These are phyloP conservation scores for Mystacides longicornis DNA, from an alignment of 2,888 invertebrate genomes.

Conservation along the genomic window DNA sequence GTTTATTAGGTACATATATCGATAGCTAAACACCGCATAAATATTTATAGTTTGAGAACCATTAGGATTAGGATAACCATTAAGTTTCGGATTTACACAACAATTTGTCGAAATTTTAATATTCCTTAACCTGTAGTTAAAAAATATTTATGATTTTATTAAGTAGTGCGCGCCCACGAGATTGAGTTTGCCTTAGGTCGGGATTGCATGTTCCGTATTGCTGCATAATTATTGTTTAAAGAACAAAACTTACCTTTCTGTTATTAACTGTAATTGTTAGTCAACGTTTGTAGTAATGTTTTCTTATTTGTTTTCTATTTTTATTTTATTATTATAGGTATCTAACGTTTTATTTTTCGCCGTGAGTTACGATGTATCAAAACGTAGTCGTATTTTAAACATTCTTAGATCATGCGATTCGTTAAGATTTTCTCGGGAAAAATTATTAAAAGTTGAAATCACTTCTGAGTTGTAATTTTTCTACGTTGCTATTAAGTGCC, in stretches of 20 bases:
- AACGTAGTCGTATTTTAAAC: background rate
- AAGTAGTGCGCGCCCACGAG: background rate
- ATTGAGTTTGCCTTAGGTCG: background rate
- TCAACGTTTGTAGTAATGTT: background rate
- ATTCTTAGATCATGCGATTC: background rate
- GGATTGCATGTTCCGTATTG: background rate
- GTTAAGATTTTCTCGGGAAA: background rate
- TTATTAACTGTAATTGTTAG: background rate
- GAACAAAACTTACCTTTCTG: background rate
- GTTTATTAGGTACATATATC: no score
- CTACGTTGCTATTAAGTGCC: background rate
- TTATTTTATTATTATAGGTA: background rate
- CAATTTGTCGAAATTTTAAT: background rate
- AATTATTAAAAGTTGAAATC: background rate
- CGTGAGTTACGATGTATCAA: no score
- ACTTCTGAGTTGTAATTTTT: background rate
- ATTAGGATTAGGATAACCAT: background rate
- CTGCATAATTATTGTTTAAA: background rate
- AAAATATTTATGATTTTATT: background rate
- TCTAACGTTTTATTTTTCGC: background rate
- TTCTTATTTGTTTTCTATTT: conserved; percentile 1
- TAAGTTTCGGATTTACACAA: background rate
- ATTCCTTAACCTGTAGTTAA: background rate
- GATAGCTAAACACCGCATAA: no score
- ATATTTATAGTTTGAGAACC: background rate